Percentiles rank a stretch among this genome's conserved stretches.
These are phyloP conservation scores for Parelbella ahira DNA, from an alignment of 2,888 invertebrate species.

Conservation along the genomic window DNA sequence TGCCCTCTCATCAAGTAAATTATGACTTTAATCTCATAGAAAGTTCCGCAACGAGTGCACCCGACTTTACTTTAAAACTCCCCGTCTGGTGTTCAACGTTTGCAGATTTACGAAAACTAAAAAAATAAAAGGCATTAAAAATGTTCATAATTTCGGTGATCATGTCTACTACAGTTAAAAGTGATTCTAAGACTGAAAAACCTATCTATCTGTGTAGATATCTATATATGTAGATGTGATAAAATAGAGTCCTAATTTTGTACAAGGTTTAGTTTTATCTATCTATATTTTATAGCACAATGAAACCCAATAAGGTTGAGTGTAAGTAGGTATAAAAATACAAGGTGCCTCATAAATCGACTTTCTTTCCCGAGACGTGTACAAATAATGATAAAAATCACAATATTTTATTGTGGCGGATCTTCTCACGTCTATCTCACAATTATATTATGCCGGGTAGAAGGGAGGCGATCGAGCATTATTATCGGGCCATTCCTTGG, in stretches of 20 bases:
- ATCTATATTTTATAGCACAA: slow-evolving; percentile 13
- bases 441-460: slow-evolving; percentile 21
- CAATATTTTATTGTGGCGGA: slow-evolving; percentile 22
- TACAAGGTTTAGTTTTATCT: background rate
- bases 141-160: too few relatives aligned
- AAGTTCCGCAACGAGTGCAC: slow-evolving; percentile 63
- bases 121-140: too few relatives aligned
- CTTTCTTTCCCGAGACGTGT: slow-evolving; percentile 19
- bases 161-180: too few relatives aligned
- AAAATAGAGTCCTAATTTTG: slow-evolving; percentile 2
- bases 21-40: slow-evolving; percentile 71
- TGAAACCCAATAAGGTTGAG: slow-evolving; percentile 17
- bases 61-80: slow-evolving; percentile 67
- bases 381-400: slow-evolving; percentile 25
- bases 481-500: slow-evolving; percentile 41
- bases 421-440: slow-evolving; percentile 23
- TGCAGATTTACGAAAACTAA: slow-evolving; percentile 73
- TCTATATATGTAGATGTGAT: too few relatives aligned
- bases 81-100: slow-evolving; percentile 58
- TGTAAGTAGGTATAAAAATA: slow-evolving; percentile 17
- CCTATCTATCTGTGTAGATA: too few relatives aligned
- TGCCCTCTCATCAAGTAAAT: slow-evolving; percentile 68
- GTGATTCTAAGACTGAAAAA: too few relatives aligned
- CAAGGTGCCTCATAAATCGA: slow-evolving; percentile 19
- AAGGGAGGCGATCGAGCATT: slow-evolving; percentile 21